These are phyloP conservation scores for Pimephales promelas DNA, from an alignment of 2,113 vertebrate species.

Conservation along the genomic window DNA sequence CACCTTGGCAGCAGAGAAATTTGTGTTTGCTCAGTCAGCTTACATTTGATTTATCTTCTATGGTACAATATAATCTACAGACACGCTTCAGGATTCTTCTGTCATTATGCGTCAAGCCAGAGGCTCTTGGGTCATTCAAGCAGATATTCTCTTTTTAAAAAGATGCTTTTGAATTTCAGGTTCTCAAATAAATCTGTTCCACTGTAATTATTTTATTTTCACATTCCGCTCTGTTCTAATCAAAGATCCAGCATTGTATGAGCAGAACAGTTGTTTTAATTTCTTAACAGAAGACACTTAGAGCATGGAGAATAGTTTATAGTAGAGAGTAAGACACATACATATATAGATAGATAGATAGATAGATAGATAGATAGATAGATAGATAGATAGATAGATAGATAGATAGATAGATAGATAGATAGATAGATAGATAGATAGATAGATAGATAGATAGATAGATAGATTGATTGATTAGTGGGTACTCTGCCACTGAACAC, in stretches of 20 bases:
- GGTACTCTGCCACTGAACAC: too few relatives aligned
- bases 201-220: slow-evolving; percentile 44
- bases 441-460: too few relatives aligned
- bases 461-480: too few relatives aligned
- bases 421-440: too few relatives aligned
- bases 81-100: slow-evolving; percentile 52
- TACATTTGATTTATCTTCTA: slow-evolving; percentile 54
- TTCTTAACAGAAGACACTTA: slow-evolving; percentile 39
- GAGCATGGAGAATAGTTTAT: slow-evolving; percentile 34
- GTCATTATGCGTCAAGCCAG: slow-evolving; percentile 54
- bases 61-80: slow-evolving; percentile 58
- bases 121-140: slow-evolving; percentile 47
- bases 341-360: too few relatives aligned
- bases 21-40: slow-evolving; percentile 57
- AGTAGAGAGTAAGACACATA: neutral
- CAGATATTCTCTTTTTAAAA: slow-evolving; percentile 43
- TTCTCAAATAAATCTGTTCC: too few relatives aligned
- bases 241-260: slow-evolving; percentile 29
- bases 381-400: too few relatives aligned
- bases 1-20: slow-evolving; percentile 59
- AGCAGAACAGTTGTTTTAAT: slow-evolving; percentile 26
- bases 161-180: too few relatives aligned
- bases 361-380: too few relatives aligned
- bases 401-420: too few relatives aligned
- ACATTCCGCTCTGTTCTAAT: slow-evolving; percentile 38